Conservation (phyloP, 2,797 vertebrate species). For the Hypotaenidia philippensis region DNA sequence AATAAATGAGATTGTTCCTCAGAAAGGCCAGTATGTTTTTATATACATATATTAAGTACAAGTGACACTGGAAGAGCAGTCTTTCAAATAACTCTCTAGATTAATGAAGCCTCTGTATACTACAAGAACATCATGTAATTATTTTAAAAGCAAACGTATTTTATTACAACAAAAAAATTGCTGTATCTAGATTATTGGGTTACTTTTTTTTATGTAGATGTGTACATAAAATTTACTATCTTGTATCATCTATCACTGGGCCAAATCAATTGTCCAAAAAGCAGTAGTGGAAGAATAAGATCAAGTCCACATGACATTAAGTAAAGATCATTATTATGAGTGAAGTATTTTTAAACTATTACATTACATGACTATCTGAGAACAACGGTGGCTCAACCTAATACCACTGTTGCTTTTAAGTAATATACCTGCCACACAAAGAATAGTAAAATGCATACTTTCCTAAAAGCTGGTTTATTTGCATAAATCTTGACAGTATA, state of each 20-base stretch:
- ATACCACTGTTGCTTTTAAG: neutral
- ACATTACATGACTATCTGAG: neutral
- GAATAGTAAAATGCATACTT: neutral
- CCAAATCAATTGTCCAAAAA: neutral
- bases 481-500: neutral
- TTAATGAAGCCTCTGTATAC: neutral
- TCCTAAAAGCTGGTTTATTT: neutral
- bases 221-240: neutral
- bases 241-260: neutral
- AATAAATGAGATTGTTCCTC: neutral
- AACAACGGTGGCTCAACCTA: neutral
- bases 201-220: neutral
- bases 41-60: neutral
- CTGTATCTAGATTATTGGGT: neutral
- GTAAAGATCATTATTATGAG: neutral
- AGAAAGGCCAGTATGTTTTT: neutral
- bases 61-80: neutral
- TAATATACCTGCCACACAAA: neutral
- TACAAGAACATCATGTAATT: neutral
- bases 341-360: neutral
- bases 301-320: neutral
- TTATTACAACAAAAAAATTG: neutral
- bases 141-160: neutral
- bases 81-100: neutral
- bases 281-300: neutral